Evolutionary conservation across 2,113 vertebrate genomes (phyloP).

Genomic region (Hemichromis elongatus): DNA sequence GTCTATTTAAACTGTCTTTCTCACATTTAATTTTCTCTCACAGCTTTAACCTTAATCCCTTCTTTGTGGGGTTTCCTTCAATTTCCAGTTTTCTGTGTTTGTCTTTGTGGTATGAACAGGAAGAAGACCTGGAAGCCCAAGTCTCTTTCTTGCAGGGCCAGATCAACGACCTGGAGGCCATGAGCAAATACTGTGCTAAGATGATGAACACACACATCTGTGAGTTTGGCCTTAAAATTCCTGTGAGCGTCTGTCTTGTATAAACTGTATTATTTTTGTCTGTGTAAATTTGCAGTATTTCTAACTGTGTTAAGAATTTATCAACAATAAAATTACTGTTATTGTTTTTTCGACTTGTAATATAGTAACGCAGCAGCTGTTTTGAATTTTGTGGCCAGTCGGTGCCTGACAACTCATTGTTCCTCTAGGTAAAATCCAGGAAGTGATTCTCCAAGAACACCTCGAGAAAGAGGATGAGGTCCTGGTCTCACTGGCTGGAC

Average conservation of each 20-base stretch:
- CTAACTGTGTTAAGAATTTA: neutral
- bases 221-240: constrained; percentile 80
- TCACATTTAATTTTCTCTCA: neutral
- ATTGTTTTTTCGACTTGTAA: accelerated
- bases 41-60: neutral
- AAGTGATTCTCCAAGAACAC: constrained; percentile 91
- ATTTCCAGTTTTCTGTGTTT: neutral
- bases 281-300: neutral
- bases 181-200: constrained; percentile 98
- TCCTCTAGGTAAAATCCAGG: constrained; percentile 90
- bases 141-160: constrained; percentile 97
- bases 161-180: constrained; percentile 95
- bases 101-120: constrained; percentile 68
- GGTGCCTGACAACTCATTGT: neutral
- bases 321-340: neutral
- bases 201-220: constrained; percentile 96
- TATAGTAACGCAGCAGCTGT: neutral
- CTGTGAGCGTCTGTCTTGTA: too few relatives aligned
- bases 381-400: neutral
- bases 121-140: constrained; percentile 95
- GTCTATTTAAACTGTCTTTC: neutral
- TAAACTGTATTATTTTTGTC: too few relatives aligned
- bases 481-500: constrained; percentile 91
- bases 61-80: neutral
- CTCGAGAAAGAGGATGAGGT: constrained; percentile 96